Evolutionary conservation across 2,797 vertebrate genomes (phyloP).

Genomic region (Sternarchorhynchus goeldii): DNA sequence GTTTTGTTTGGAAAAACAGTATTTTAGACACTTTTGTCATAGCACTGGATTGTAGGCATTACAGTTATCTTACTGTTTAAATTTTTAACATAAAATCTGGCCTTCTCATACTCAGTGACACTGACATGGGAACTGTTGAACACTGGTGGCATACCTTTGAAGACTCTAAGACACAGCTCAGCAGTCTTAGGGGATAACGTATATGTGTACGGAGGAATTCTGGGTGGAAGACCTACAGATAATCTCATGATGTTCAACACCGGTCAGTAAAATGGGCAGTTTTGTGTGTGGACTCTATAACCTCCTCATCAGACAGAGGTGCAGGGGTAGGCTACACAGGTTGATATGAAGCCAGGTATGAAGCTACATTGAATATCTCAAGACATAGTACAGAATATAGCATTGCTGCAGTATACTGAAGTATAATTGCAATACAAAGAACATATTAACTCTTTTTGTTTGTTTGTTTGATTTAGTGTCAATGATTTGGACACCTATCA

Average conservation of each 20-base stretch:
- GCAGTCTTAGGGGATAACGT: conserved; percentile 71
- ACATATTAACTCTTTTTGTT: neutral
- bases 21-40: neutral
- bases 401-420: no score
- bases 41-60: neutral
- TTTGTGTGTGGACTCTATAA: neutral
- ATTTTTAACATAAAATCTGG: neutral
- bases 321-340: no score
- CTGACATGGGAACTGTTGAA: conserved; percentile 72
- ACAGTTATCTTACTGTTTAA: neutral
- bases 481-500: conserved; percentile 75
- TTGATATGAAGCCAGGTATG: no score
- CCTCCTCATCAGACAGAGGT: neutral
- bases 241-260: conserved; percentile 78
- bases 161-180: conserved; percentile 67
- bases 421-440: no score
- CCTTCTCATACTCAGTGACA: conserved; percentile 61
- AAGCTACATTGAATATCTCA: no score
- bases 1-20: neutral
- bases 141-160: conserved; percentile 61
- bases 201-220: conserved; percentile 72
- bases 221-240: conserved; percentile 62
- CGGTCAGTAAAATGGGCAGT: conserved; percentile 59
- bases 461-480: conserved; percentile 68
- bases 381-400: no score